phyloP scores from a whole-genome alignment of 2,888 invertebrate species.

The Cantharis lateralis region DNA sequence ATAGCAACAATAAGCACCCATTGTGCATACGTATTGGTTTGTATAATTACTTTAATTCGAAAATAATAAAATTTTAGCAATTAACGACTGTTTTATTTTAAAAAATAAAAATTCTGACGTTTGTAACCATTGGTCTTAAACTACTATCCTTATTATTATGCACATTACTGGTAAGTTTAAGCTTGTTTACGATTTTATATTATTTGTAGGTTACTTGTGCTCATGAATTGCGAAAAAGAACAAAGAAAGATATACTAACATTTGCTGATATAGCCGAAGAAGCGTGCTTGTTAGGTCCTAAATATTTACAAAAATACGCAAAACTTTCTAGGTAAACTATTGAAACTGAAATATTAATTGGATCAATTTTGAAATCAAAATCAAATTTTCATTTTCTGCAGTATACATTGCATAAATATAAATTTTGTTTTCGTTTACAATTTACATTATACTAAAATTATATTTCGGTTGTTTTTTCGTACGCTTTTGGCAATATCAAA shows the following conservation, averaged over 20 bases:
- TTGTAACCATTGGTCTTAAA: background rate
- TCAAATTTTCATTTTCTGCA: no score
- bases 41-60: constrained; percentile 41
- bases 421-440: no score
- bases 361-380: no score
- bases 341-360: background rate
- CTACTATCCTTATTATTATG: no score
- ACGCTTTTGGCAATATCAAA: no score
- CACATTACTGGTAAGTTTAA: no score
- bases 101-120: background rate
- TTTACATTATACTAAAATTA: no score
- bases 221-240: constrained; percentile 76
- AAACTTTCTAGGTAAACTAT: constrained; percentile 64
- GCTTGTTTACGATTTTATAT: background rate
- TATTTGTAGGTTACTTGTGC: constrained; percentile 75
- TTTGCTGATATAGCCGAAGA: constrained; percentile 87
- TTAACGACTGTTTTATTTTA: background rate
- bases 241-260: constrained; percentile 73
- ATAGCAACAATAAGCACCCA: constrained; percentile 92
- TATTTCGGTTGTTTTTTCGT: no score
- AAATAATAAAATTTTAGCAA: background rate
- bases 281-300: constrained; percentile 78
- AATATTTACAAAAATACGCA: constrained; percentile 67
- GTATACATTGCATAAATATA: no score
- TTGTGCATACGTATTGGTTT: constrained; percentile 89